These are phyloP conservation scores for Dreissena polymorpha DNA, from an alignment of 1,140 invertebrate species.

Conservation along the genomic window DNA sequence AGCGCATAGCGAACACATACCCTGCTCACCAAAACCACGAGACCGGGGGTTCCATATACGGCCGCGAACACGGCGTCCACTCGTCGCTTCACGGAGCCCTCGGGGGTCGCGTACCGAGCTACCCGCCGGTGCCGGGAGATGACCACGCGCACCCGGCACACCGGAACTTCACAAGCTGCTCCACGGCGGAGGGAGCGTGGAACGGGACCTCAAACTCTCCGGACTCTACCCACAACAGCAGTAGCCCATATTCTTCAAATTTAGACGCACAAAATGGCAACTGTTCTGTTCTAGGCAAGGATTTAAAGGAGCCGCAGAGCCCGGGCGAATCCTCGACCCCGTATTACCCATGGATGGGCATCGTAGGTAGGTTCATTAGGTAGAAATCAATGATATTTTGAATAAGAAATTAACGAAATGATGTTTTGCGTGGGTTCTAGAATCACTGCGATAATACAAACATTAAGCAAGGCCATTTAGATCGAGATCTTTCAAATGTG, in stretches of 20 bases:
- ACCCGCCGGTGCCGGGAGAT: conserved; percentile 47
- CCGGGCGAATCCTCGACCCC: conserved; percentile 61
- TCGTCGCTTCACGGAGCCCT: conserved; percentile 41
- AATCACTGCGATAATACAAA: no score
- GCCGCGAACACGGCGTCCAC: conserved; percentile 55
- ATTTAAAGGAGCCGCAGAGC: conserved; percentile 62
- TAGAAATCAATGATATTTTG: no score
- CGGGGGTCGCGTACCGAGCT: conserved; percentile 52
- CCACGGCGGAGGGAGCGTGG: conserved; percentile 50
- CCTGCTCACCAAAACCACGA: conserved; percentile 63
- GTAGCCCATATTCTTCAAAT: conserved; percentile 60
- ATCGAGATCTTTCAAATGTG: background rate
- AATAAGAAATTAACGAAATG: no score
- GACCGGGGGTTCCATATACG: conserved; percentile 50
- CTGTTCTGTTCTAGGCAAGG: conserved; percentile 66
- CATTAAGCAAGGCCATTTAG: background rate
- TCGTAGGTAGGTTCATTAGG: conserved; percentile 68
- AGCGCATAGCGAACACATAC: conserved; percentile 60
- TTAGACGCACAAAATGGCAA: conserved; percentile 57
- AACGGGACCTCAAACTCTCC: conserved; percentile 63
- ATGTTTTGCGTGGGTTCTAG: no score
- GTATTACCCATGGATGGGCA: conserved; percentile 76
- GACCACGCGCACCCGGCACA: conserved; percentile 49
- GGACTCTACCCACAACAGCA: conserved; percentile 61
- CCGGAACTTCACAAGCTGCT: conserved; percentile 50